Conservation (phyloP, 2,113 vertebrate species). For the Nibea albiflora region DNA sequence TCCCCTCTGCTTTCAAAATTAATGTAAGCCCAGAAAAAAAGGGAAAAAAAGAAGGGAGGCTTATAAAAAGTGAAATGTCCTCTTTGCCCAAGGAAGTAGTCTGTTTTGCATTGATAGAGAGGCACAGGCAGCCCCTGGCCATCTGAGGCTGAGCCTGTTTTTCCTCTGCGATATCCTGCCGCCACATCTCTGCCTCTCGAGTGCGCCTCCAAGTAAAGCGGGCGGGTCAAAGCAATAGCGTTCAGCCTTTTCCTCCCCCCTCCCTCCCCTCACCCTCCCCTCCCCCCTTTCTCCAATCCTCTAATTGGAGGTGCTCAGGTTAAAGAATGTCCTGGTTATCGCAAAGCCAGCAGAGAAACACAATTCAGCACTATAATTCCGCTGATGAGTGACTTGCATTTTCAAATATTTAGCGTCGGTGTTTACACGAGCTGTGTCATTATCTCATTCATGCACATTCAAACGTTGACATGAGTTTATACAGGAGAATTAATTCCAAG, state of each 20-base stretch:
- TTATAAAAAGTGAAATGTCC: conserved; percentile 91
- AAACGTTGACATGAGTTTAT: conserved; percentile 62
- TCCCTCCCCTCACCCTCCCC: background rate
- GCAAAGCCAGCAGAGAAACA: conserved; percentile 78
- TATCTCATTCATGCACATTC: conserved; percentile 77
- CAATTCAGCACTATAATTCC: conserved; percentile 70
- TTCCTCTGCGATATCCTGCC: conserved; percentile 80
- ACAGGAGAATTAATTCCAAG: conserved; percentile 61
- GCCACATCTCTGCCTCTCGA: conserved; percentile 80
- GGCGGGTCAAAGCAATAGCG: conserved; percentile 79
- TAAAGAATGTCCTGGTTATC: conserved; percentile 83
- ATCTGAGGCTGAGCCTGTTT: conserved; percentile 76
- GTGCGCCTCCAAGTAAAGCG: conserved; percentile 72
- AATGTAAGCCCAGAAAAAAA: conserved; percentile 84
- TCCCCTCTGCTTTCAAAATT: conserved; percentile 89
- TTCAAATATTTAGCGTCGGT: conserved; percentile 72
- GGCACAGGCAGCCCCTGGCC: conserved; percentile 86
- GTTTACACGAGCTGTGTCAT: conserved; percentile 69
- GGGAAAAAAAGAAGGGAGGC: conserved; percentile 51
- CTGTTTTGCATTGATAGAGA: conserved; percentile 97
- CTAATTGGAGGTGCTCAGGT: conserved; percentile 85
- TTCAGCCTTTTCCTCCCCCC: background rate
- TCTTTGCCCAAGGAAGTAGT: conserved; percentile 91
- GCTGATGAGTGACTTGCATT: conserved; percentile 76
- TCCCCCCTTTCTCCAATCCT: conserved; percentile 47